phyloP scores from a whole-genome alignment of 2,113 vertebrate species.

The Pedionomus torquatus region DNA sequence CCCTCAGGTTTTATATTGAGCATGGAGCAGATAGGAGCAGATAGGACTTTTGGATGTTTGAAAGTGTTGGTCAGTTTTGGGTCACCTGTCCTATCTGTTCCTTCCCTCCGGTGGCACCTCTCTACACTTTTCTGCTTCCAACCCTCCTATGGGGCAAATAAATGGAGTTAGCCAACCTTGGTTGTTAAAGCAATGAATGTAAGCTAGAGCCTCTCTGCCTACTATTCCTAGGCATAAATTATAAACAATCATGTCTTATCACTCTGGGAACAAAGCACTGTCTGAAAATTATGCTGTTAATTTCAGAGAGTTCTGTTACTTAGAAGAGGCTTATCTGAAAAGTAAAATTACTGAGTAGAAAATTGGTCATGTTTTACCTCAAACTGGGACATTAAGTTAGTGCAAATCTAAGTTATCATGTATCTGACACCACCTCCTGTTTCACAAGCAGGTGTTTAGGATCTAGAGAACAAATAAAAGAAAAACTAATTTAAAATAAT shows the following conservation, averaged over 20 bases:
- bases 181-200: neutral
- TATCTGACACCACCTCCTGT: neutral
- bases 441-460: neutral
- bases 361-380: neutral
- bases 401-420: neutral
- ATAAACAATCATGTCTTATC: neutral
- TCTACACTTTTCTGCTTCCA: neutral
- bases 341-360: neutral
- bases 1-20: neutral
- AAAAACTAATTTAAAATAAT: neutral
- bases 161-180: neutral
- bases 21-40: no score
- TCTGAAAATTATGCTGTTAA: neutral
- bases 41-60: no score
- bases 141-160: neutral
- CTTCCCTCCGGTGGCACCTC: neutral
- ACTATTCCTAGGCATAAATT: neutral
- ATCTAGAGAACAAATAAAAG: neutral
- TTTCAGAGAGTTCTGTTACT: neutral
- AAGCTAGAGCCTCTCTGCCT: neutral
- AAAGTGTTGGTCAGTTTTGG: neutral
- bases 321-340: neutral
- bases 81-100: neutral
- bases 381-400: no score
- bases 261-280: neutral